These are phyloP conservation scores for Capitella teleta DNA, from an alignment of 1,140 invertebrate species.

Conservation along the genomic window DNA sequence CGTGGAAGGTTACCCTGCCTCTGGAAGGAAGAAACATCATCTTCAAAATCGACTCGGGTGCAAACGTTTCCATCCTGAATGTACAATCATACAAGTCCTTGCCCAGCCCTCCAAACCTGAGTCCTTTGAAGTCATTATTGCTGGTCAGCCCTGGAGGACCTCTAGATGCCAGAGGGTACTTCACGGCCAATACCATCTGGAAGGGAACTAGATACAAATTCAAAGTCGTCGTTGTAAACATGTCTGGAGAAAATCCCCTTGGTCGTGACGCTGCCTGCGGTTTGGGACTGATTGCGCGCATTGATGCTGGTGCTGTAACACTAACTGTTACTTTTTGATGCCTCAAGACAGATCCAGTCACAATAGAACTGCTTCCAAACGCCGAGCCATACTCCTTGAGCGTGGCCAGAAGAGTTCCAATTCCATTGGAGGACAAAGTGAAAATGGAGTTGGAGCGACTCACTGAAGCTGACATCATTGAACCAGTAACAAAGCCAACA, in stretches of 20 bases:
- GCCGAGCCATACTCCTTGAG: conserved; percentile 15
- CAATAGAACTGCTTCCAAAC: conserved; percentile 15
- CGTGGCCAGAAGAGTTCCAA: conserved; percentile 23
- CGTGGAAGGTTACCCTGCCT: neutral
- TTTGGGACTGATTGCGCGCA: neutral
- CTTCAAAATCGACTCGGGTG: neutral
- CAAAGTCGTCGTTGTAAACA: conserved; percentile 5
- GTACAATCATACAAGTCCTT: neutral
- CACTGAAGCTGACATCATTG: conserved; percentile 19
- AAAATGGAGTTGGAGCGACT: conserved; percentile 25
- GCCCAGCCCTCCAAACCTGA: neutral
- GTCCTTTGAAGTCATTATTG: neutral
- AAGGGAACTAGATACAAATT: conserved; percentile 1
- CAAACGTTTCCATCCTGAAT: neutral
- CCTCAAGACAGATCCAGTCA: conserved; percentile 8
- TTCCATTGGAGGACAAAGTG: conserved; percentile 21
- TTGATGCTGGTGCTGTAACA: neutral
- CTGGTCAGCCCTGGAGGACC: neutral
- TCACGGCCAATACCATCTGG: neutral
- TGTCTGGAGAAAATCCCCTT: conserved; percentile 2
- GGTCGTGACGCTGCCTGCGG: conserved; percentile 2
- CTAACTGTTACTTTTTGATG: neutral
- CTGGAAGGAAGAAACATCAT: neutral
- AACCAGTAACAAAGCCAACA: conserved; percentile 17
- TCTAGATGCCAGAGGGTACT: neutral